Conservation (phyloP, 2,797 vertebrate species). For the Passerculus sandwichensis region DNA sequence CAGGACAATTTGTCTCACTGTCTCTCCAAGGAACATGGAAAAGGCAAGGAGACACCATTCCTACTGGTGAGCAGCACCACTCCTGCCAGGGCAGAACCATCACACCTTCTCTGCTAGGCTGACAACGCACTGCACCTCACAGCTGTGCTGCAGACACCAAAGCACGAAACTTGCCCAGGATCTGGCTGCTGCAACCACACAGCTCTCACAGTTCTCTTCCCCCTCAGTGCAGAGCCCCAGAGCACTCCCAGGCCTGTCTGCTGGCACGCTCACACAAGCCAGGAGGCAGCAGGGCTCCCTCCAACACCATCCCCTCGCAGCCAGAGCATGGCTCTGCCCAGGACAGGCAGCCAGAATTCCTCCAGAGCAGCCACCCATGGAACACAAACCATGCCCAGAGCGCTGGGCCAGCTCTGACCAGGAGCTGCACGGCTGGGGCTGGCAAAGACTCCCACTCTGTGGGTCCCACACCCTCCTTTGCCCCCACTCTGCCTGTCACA, state of each 20-base stretch:
- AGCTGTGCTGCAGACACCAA: background rate
- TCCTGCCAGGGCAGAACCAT: background rate
- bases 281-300: background rate
- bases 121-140: background rate
- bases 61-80: background rate
- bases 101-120: background rate
- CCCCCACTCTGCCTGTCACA: background rate
- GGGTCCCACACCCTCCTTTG: background rate
- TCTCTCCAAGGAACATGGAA: background rate
- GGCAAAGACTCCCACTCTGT: background rate
- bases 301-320: fast-evolving
- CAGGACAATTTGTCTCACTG: background rate
- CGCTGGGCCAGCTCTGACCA: background rate
- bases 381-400: background rate
- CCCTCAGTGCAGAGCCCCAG: background rate
- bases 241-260: background rate
- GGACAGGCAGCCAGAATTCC: background rate
- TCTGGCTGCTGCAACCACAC: background rate
- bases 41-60: background rate
- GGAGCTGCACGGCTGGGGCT: fast-evolving
- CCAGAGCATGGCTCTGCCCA: background rate
- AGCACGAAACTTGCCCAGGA: background rate
- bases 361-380: background rate
- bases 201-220: too few relatives aligned
- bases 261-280: fast-evolving